Conservation (phyloP, 2,797 vertebrate species). For the Anableps anableps region DNA sequence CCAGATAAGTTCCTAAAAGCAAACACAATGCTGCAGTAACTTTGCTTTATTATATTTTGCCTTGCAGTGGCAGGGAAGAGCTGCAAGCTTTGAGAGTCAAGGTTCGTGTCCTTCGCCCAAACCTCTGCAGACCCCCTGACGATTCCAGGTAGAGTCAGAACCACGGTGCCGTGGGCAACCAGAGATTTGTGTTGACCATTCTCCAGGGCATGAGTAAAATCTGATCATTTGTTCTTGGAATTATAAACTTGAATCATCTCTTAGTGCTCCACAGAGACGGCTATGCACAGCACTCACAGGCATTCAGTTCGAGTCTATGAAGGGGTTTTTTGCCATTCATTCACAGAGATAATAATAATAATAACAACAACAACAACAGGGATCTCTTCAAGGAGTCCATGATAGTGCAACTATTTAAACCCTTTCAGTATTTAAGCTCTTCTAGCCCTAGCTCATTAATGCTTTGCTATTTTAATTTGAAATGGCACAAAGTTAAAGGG, state of each 20-base stretch:
- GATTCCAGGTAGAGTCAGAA: slow-evolving; percentile 27
- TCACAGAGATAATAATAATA: slow-evolving; percentile 38
- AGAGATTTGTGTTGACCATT: slow-evolving; percentile 12
- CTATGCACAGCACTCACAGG: slow-evolving; percentile 61
- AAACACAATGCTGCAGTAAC: background rate
- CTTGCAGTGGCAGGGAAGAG: slow-evolving; percentile 91
- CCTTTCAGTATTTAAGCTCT: slow-evolving; percentile 23
- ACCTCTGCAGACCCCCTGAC: slow-evolving; percentile 80
- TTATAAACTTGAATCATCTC: slow-evolving; percentile 28
- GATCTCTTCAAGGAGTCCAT: slow-evolving; percentile 7
- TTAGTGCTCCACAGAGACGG: slow-evolving; percentile 55
- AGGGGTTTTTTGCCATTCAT: slow-evolving; percentile 18
- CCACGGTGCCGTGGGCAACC: slow-evolving; percentile 27
- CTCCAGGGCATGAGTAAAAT: slow-evolving; percentile 40
- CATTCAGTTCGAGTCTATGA: slow-evolving; percentile 19
- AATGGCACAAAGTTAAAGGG: slow-evolving; percentile 65
- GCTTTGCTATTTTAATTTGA: slow-evolving; percentile 34
- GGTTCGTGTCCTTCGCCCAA: slow-evolving; percentile 96
- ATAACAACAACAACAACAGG: slow-evolving; percentile 26
- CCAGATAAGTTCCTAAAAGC: slow-evolving; percentile 7
- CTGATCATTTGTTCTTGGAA: slow-evolving; percentile 20
- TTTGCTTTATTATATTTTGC: slow-evolving; percentile 44
- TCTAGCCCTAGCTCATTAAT: slow-evolving; percentile 41
- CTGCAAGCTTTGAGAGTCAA: slow-evolving; percentile 98
- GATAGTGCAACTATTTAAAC: slow-evolving; percentile 1